Percentiles rank a stretch among this genome's conserved stretches.
phyloP scores from a whole-genome alignment of 2,797 vertebrate genomes.

The Lutjanus argentimaculatus region DNA sequence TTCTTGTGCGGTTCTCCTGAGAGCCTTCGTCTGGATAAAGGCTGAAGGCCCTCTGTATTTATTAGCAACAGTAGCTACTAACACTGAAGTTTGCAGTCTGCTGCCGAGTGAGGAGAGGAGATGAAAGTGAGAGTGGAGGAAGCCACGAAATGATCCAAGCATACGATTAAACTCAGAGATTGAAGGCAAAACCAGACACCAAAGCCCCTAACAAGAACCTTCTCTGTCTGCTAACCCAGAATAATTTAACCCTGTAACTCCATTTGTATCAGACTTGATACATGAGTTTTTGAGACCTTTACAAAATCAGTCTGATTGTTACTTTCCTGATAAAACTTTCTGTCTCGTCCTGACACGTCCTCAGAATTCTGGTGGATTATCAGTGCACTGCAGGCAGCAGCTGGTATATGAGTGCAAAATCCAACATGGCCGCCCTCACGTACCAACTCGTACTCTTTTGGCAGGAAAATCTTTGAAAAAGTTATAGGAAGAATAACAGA shows the following conservation, averaged over 20 bases:
- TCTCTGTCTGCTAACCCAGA: slow-evolving; percentile 18
- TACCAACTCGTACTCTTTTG: no score
- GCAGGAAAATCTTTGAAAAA: no score
- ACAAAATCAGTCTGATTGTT: no score
- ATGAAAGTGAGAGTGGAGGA: slow-evolving; percentile 68
- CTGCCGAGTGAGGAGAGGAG: slow-evolving; percentile 65
- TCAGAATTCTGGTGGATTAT: no score
- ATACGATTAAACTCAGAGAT: slow-evolving; percentile 55
- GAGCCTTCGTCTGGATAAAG: slow-evolving; percentile 71
- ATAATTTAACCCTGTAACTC: slow-evolving; percentile 10
- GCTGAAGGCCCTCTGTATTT: slow-evolving; percentile 75
- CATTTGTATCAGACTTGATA: no score
- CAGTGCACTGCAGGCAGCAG: no score
- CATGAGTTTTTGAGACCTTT: no score
- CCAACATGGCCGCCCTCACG: no score
- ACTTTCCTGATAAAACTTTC: no score
- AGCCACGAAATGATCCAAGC: slow-evolving; percentile 65
- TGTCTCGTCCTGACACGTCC: no score
- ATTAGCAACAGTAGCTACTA: slow-evolving; percentile 85
- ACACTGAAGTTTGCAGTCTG: slow-evolving; percentile 69
- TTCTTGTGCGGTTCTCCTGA: slow-evolving; percentile 65
- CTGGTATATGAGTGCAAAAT: no score
- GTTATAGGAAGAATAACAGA: no score
- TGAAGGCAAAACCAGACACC: slow-evolving; percentile 77
- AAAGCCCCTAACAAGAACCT: slow-evolving; percentile 33